Evolutionary conservation across 1,140 invertebrate genomes (phyloP).

Genomic region (Diabrotica virgifera): DNA sequence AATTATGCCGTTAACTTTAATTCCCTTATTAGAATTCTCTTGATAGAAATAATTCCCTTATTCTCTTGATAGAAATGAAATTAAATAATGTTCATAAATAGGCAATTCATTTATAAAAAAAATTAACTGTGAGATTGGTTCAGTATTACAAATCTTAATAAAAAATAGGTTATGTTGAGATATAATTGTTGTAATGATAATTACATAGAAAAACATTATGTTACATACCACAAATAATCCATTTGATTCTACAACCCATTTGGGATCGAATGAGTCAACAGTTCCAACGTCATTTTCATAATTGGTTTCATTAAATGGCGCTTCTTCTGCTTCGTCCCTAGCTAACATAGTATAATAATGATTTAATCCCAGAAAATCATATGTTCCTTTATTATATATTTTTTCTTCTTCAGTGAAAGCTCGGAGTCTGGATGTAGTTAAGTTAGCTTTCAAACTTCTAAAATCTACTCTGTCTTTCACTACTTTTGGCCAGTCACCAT

Average conservation of each 20-base stretch:
- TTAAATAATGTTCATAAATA: not conserved
- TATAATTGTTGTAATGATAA: not conserved
- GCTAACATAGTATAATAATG: not conserved
- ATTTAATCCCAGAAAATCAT: conserved; percentile 5
- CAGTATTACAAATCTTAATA: too few species aligned
- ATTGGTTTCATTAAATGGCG: not conserved
- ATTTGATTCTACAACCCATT: not conserved
- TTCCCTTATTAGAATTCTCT: too few species aligned
- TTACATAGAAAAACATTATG: not conserved
- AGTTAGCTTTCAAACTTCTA: not conserved
- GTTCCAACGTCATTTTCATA: not conserved
- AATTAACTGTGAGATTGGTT: too few species aligned
- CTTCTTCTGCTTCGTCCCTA: not conserved
- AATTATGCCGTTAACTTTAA: too few species aligned
- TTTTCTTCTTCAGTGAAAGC: conserved; percentile 5
- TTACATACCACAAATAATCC: not conserved
- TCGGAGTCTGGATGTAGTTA: not conserved
- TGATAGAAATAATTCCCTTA: too few species aligned
- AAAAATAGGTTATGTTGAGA: not conserved
- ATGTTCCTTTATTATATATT: conserved; percentile 5
- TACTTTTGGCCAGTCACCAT: conserved; percentile 8
- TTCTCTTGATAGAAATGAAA: too few species aligned
- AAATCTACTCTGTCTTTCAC: not conserved
- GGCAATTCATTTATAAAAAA: not conserved
- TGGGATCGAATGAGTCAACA: not conserved